Conservation (phyloP, 2,113 vertebrate genomes). For the Tyto alba region DNA sequence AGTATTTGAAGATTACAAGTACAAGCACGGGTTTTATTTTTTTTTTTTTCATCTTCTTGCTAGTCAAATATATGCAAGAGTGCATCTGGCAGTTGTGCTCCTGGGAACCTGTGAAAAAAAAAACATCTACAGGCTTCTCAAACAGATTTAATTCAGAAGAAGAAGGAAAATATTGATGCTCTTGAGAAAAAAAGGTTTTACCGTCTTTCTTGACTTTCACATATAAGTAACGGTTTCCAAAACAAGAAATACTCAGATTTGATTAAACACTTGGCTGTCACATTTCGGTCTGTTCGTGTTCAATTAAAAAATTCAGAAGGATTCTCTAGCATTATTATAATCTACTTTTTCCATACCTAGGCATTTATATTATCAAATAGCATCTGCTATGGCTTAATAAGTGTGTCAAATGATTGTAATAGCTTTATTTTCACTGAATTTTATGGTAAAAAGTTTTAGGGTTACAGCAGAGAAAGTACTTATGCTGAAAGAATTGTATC, state of each 20-base stretch:
- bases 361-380: slow-evolving; percentile 35
- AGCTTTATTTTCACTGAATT: slow-evolving; percentile 24
- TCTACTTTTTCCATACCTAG: slow-evolving; percentile 28
- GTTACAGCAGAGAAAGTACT: neutral
- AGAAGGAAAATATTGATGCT: slow-evolving; percentile 44
- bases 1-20: neutral
- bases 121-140: neutral
- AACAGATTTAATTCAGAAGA: slow-evolving; percentile 23
- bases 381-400: slow-evolving; percentile 39
- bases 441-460: neutral
- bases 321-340: slow-evolving; percentile 41
- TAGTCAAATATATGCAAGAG: slow-evolving; percentile 20
- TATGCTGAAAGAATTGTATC: neutral
- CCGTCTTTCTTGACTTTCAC: neutral
- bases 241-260: slow-evolving; percentile 8
- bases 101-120: neutral
- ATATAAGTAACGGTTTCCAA: neutral
- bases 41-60: neutral
- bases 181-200: neutral
- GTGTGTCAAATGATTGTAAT: slow-evolving; percentile 27
- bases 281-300: slow-evolving; percentile 2
- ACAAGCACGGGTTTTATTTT: neutral
- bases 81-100: slow-evolving; percentile 15
- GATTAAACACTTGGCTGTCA: slow-evolving; percentile 32
- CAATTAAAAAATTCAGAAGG: slow-evolving; percentile 42